Evolutionary conservation across 2,888 invertebrate genomes (phyloP), one percentile per base, ranked within the genome.

Genomic region (Pollenia griseotomentosa): DNA sequence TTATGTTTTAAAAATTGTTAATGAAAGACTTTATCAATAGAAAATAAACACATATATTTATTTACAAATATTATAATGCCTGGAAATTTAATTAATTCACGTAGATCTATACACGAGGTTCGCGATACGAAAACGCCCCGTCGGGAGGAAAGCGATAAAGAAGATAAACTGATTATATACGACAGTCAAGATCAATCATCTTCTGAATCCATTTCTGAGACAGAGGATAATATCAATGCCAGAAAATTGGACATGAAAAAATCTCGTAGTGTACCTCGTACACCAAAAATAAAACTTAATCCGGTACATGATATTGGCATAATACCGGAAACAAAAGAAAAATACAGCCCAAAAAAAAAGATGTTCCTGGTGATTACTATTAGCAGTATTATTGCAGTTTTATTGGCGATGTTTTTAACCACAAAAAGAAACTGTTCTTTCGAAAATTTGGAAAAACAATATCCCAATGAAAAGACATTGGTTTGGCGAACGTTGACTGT

Each of bases 401-500:
- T 73, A 46, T 33, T 14, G 11, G 19, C 9, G 2, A 16, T 7
- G 33, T 10, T 40, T 59, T 14, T 6, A 33, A 7, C 4, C 40
- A n/a, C 10, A 8, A 59, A 33, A 33, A 23, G 23, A 53, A 23
- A 53, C 23, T 93, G 93, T 51, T 59, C 85, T 0, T 93, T 91
- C 46, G 73, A 85, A 0, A 5, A 78, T 0, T 70, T 92, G 19
- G 66, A 85, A 2, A 14, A 70, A 0, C 75, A 44, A 75, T 81
- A 88, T 78, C 91, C 91, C 0, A 0, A 87, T 1, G 91, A 93
- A 88, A 70, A 87, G 3, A 3, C 59, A 0, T 48, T 79, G 3
- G 53, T 91, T 4, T 93, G 93, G 93, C 48, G 44, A 0, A 82
- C 85, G 33, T 81, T 93, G 4, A 79, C 71, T 11, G 80, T 77